phyloP scores from a whole-genome alignment of 2,888 invertebrate genomes.

The Microctonus aethiopoides region DNA sequence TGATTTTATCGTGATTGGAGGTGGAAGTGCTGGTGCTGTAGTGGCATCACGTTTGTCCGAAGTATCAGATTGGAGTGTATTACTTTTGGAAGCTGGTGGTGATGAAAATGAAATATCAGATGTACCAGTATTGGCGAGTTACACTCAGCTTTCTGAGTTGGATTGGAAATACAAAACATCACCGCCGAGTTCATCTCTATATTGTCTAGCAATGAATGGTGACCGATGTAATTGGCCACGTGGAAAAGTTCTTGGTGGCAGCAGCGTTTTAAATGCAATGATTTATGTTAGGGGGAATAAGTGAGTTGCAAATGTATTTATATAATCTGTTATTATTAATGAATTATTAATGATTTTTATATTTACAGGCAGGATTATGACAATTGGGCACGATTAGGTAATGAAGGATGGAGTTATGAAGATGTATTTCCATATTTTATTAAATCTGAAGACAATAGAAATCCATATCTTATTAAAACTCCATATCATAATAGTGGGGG shows the following conservation, averaged over 20 bases:
- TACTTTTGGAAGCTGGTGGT: conserved; percentile 87
- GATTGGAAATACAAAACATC: conserved; percentile 93
- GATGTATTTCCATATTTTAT: conserved; percentile 86
- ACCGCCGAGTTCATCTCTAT: conserved; percentile 80
- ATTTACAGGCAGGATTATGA: conserved; percentile 77
- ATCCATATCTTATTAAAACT: conserved; percentile 81
- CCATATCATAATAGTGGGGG: conserved; percentile 83
- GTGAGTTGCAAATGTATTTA: conserved; percentile 55
- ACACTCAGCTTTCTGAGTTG: conserved; percentile 85
- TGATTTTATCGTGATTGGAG: conserved; percentile 89
- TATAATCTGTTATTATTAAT: conserved; percentile 5
- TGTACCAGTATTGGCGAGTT: conserved; percentile 86
- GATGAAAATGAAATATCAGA: conserved; percentile 92
- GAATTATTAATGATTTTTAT: not conserved
- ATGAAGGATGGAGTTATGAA: conserved; percentile 87
- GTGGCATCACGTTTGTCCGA: conserved; percentile 87
- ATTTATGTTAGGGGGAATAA: conserved; percentile 90
- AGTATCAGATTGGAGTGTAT: conserved; percentile 82
- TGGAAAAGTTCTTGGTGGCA: conserved; percentile 90
- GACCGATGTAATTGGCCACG: conserved; percentile 92
- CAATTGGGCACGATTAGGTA: conserved; percentile 85
- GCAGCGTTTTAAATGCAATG: conserved; percentile 91
- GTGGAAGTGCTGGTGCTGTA: conserved; percentile 90
- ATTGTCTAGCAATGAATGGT: conserved; percentile 88
- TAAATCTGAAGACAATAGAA: conserved; percentile 89